phyloP scores from a whole-genome alignment of 1,140 invertebrate genomes.

The Yoshiicerus persimilis region DNA sequence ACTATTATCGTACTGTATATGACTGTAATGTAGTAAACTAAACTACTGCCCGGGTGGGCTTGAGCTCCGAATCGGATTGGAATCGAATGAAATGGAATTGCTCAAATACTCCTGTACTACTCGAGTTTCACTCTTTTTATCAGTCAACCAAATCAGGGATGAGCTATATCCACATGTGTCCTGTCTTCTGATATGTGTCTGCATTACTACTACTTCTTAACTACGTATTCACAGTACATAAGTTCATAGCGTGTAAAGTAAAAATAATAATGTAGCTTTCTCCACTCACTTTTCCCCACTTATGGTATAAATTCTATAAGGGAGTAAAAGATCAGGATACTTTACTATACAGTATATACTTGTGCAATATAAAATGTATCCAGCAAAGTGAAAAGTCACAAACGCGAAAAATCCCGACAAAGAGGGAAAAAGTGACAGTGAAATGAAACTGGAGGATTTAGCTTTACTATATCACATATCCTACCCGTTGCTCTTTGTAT shows the following conservation, averaged over 20 bases:
- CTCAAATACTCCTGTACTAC: not conserved
- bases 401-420: not conserved
- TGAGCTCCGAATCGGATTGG: not conserved
- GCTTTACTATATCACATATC: not conserved
- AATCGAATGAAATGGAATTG: slow-evolving; percentile 17
- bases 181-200: not conserved
- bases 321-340: not conserved
- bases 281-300: not conserved
- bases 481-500: too few relatives aligned
- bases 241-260: not conserved
- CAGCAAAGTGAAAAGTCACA: slow-evolving; percentile 6
- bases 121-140: slow-evolving; percentile 2
- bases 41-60: slow-evolving; percentile 1
- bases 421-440: not conserved
- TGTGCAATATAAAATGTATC: too few relatives aligned
- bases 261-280: not conserved
- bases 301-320: not conserved
- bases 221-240: not conserved
- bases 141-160: slow-evolving; percentile 1
- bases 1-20: not conserved
- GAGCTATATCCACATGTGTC: not conserved
- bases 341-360: not conserved
- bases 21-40: not conserved
- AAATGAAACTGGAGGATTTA: not conserved
- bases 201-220: not conserved